Base-by-base conservation (phyloP, 1,140 invertebrate species). In the Tetramorium parvispinum region DNA sequence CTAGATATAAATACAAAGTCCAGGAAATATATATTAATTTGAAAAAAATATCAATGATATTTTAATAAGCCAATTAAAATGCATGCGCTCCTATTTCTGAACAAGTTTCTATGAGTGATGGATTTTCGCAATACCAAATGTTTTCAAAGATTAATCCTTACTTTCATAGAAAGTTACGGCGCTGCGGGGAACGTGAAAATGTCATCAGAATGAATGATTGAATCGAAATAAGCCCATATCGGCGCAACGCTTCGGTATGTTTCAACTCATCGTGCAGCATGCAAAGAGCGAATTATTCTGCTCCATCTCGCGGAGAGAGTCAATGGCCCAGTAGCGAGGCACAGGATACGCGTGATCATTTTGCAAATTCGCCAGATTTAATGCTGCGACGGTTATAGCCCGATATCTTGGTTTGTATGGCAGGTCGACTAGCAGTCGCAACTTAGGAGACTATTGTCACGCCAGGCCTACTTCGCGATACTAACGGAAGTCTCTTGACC, bases 301-400 rank as follows among this genome's bases (percentile, higher is more conserved):
- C 37, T 91, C 89, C 91, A 90, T 90, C 90, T 59, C 53, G n/a
- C 13, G 79, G 18, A 90, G 91, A 88, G 85, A 90, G 70, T 87
- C 68, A 75, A 53, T 21, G 66, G 76, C 40, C 59, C 59, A 59
- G 78, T 61, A 18, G 21, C 46, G 21, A 40, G 77, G 61, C 79
- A 93, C 94, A 93, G 93, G 93, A 94, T 93, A 94, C 93, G 89
- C 94, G 94, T 95, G 94, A 95, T 93, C 88, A 92, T 94, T 93
- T 93, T 94, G 93, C 92, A 91, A 93, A 94, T 93, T 91, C 79
- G 70, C 27, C 57, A 53, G 75, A 83, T 76, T 49, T 83, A 66
- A 85, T 65, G 66, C 63, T 65, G 59, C 61, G 85, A 85, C 81
- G 37, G 49, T 21, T 66, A 61, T 43, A 51, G 55, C 55, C 24